These are phyloP conservation scores for Lagodon rhomboides DNA, from an alignment of 2,797 vertebrate genomes.

Conservation along the genomic window DNA sequence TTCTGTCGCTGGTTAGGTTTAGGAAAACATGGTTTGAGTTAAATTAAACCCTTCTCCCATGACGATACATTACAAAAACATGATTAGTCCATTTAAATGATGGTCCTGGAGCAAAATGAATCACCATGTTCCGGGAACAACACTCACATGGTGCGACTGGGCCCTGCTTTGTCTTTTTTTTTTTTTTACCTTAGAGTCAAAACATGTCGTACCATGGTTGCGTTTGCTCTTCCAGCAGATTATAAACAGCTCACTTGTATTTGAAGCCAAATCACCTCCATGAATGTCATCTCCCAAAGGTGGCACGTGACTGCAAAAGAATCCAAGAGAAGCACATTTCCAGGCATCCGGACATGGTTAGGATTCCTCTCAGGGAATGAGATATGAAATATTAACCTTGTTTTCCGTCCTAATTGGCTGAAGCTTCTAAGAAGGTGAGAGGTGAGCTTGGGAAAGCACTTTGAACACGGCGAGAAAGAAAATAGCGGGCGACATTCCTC, in stretches of 20 bases:
- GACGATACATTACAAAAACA: too few relatives aligned
- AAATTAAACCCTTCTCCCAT: too few relatives aligned
- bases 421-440: conserved; percentile 68
- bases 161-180: neutral
- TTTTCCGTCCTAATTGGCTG: conserved; percentile 79
- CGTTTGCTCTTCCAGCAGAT: conserved; percentile 16
- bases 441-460: conserved; percentile 70
- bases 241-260: conserved; percentile 1
- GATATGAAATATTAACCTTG: conserved; percentile 82
- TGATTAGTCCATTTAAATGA: too few relatives aligned
- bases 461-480: conserved; percentile 59
- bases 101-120: too few relatives aligned
- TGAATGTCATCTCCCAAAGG: conserved; percentile 49
- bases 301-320: conserved; percentile 21
- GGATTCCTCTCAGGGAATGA: conserved; percentile 71
- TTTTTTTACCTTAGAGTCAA: neutral
- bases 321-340: conserved; percentile 14
- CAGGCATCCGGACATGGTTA: conserved; percentile 45
- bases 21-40: too few relatives aligned
- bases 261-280: conserved; percentile 32
- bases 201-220: neutral
- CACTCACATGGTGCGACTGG: too few relatives aligned
- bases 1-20: too few relatives aligned
- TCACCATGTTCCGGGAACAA: too few relatives aligned
- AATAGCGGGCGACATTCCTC: conserved; percentile 54